Percentiles rank a stretch among this genome's conserved stretches.
phyloP scores from a whole-genome alignment of 2,113 vertebrate genomes.

The Crotalus horridus region DNA sequence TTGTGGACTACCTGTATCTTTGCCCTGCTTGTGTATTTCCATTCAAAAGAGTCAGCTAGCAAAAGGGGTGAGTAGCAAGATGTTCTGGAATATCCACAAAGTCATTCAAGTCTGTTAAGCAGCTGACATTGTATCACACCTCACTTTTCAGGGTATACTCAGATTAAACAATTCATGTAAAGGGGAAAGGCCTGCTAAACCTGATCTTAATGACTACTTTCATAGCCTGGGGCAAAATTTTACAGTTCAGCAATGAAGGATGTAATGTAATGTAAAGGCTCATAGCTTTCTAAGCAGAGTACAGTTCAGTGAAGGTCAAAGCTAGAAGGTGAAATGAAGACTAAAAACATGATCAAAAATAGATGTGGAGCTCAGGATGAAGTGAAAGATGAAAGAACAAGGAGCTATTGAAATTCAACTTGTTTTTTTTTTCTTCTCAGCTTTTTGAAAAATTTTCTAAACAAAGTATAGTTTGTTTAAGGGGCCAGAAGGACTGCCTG shows the following conservation, averaged over 20 bases:
- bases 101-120: background rate
- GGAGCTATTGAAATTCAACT: slow-evolving; percentile 18
- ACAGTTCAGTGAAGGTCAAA: slow-evolving; percentile 15
- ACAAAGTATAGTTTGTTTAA: too few relatives aligned
- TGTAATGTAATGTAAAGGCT: slow-evolving; percentile 33
- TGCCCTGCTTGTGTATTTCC: background rate
- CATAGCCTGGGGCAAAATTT: slow-evolving; percentile 38
- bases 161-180: slow-evolving; percentile 20
- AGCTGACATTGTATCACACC: background rate
- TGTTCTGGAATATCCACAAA: background rate
- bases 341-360: slow-evolving; percentile 47
- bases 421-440: slow-evolving; percentile 6
- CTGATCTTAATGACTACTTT: background rate
- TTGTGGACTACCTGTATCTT: background rate
- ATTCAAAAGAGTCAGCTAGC: background rate
- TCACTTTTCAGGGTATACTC: slow-evolving; percentile 8
- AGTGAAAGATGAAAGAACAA: background rate
- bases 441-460: slow-evolving; percentile 26
- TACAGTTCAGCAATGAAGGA: slow-evolving; percentile 34
- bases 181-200: slow-evolving; percentile 12
- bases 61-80: background rate
- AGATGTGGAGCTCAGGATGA: background rate
- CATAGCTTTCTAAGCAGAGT: slow-evolving; percentile 7
- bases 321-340: slow-evolving; percentile 33
- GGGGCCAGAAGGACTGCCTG: background rate